Evolutionary conservation across 2,797 vertebrate species (phyloP).

Genomic region (Neosalanx taihuensis): DNA sequence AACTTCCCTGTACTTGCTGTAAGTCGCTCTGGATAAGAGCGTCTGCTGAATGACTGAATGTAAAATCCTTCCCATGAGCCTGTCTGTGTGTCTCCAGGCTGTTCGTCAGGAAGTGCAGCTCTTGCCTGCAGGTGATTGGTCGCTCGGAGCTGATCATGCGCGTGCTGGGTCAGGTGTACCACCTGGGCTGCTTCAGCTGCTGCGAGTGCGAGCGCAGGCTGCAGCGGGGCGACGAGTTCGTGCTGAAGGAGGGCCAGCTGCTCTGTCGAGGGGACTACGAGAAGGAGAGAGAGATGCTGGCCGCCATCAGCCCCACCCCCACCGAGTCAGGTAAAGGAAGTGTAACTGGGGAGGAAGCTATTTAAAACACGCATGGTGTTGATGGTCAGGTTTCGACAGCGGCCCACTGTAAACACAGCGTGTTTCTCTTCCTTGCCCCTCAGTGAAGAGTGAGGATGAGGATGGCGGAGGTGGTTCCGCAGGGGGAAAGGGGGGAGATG

Average conservation of each 20-base stretch:
- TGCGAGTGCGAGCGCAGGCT: slow-evolving; percentile 89
- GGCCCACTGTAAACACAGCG: neutral
- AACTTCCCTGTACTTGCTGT: no score
- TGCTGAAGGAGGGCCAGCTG: slow-evolving; percentile 89
- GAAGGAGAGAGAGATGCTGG: slow-evolving; percentile 89
- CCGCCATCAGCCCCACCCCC: slow-evolving; percentile 82
- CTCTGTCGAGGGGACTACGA: slow-evolving; percentile 89
- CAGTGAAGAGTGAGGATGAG: slow-evolving; percentile 90
- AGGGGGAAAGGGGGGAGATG: slow-evolving; percentile 78
- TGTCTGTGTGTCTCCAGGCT: slow-evolving; percentile 62
- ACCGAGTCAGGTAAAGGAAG: slow-evolving; percentile 79
- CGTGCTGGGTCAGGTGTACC: slow-evolving; percentile 87
- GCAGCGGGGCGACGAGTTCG: slow-evolving; percentile 88
- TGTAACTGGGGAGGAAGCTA: neutral
- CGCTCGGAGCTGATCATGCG: slow-evolving; percentile 89
- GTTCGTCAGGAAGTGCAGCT: slow-evolving; percentile 88
- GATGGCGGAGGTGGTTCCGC: slow-evolving; percentile 79
- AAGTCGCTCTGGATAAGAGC: no score
- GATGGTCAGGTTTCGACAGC: neutral
- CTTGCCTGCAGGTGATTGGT: slow-evolving; percentile 83
- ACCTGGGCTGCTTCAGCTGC: slow-evolving; percentile 88
- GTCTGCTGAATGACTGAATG: no score
- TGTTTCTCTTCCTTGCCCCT: slow-evolving; percentile 21
- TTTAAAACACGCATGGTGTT: neutral
- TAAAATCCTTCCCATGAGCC: no score